These are phyloP conservation scores for Ciona savignyi DNA, from an alignment of 23 tunicate genomes.

Conservation along the genomic window DNA sequence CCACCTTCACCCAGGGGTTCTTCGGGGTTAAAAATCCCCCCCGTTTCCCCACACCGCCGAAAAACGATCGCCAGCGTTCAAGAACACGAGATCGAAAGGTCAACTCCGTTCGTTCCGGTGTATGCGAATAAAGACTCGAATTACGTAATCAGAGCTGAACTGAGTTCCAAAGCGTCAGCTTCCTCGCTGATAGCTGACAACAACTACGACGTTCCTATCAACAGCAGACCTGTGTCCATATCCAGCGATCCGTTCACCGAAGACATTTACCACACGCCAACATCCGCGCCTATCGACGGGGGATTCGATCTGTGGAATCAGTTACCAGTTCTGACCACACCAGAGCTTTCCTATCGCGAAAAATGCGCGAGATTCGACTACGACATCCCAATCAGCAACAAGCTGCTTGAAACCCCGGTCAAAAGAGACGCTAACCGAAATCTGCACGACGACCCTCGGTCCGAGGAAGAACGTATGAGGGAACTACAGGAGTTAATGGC, in stretches of 20 bases:
- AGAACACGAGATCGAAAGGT: neutral
- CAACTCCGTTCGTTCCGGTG: neutral
- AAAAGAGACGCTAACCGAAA: no score
- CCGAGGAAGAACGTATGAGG: conserved; percentile 11
- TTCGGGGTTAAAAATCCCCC: neutral
- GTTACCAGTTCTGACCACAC: neutral
- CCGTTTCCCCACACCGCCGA: neutral
- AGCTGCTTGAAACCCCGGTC: neutral
- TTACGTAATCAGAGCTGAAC: neutral
- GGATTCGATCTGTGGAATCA: neutral
- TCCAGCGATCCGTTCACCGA: neutral
- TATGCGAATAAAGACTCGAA: neutral
- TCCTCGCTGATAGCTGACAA: neutral
- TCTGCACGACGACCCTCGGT: conserved; percentile 16
- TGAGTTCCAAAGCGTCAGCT: neutral
- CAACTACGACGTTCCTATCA: neutral
- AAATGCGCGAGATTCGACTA: conserved; percentile 61
- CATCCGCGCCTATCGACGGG: neutral
- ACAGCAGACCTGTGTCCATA: neutral
- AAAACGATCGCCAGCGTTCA: neutral
- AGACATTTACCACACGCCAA: neutral
- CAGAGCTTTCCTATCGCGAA: conserved; percentile 58
- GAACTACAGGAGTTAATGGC: conserved; percentile 14
- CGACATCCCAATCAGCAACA: conserved; percentile 41
- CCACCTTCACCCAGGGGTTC: neutral